Evolutionary conservation across 1,140 invertebrate genomes (phyloP), one percentile per base, ranked within the genome.

Genomic region (Teleopsis dalmanni): DNA sequence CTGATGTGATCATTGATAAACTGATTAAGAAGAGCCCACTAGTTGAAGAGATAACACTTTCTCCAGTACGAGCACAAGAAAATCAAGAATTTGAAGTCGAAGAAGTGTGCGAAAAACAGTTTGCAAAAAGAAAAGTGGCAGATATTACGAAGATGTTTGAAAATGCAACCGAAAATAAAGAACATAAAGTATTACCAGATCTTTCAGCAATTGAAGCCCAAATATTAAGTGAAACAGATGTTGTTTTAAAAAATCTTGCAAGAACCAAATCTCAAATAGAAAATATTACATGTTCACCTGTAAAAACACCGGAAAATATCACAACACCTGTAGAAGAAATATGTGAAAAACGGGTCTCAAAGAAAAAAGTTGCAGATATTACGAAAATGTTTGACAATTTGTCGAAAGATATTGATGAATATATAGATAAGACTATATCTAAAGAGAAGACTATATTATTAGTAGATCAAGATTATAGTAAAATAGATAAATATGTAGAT

Each of bases 1-100:
- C 52, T 23, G 64, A 66, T 52, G 13, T 66, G 22, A 38, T 64
- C 49, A 52, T 67, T 43, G 49, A 64, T 37, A 55, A 48, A 2
- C 48, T 65, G 37, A 40, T 40, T 9, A 52, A 37, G 11, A 44
- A 31, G 8, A 37, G 10, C 21, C 16, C 44, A 27, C 31, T 35
- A 44, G 40, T 51, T 14, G 36, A 52, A 16, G 61, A 57, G 34
- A 33, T 52, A 8, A 38, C 31, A 36, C 13, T 48, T 23, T 57
- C 56, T 2, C 59, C 57, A 3, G 48, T 55, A 33, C 45, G 40
- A n/a, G 47, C 51, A 6, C 35, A 14, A 18, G 42, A 44, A 13
- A 53, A 52, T 29, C 10, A 37, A 34, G 54, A 56, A 19, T 26
- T 31, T 38, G 48, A 31, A 36, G 54, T 65, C 1, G 56, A 58